Evolutionary conservation across 2,888 invertebrate species (phyloP).

Genomic region (Rhorus exstirpatorius): DNA sequence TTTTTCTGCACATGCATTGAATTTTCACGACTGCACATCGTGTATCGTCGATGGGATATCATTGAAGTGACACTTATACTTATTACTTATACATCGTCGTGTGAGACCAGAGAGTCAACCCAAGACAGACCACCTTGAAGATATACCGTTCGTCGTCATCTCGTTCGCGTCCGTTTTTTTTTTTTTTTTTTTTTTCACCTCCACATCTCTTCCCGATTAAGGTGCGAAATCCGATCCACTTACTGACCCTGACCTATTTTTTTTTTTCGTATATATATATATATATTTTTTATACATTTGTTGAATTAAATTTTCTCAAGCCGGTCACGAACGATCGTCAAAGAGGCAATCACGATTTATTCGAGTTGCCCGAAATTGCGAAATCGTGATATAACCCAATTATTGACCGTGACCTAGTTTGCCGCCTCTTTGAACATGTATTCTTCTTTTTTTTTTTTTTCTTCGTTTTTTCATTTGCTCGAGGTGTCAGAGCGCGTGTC

Average conservation of each 20-base stretch:
- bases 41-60: constrained; percentile 51
- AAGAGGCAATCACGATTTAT: neutral
- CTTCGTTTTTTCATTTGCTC: too few species aligned
- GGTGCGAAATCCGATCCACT: constrained; percentile 49
- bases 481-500: too few species aligned
- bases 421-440: neutral
- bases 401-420: constrained; percentile 26
- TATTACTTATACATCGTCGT: constrained; percentile 21
- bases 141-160: constrained; percentile 51
- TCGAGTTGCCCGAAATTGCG: neutral
- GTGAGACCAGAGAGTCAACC: constrained; percentile 1
- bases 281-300: neutral
- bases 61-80: constrained; percentile 52
- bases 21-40: constrained; percentile 23
- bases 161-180: constrained; percentile 30
- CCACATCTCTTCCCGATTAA: constrained; percentile 59
- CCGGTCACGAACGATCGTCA: neutral
- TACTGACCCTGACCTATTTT: constrained; percentile 61
- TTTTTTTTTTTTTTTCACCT: constrained; percentile 27
- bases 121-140: constrained; percentile 65
- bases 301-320: too few species aligned
- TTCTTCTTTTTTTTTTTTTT: too few species aligned
- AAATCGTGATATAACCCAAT: neutral
- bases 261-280: neutral
- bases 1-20: constrained; percentile 5